phyloP scores from a whole-genome alignment of 2,797 vertebrate genomes.

The Neomorphus geoffroyi region DNA sequence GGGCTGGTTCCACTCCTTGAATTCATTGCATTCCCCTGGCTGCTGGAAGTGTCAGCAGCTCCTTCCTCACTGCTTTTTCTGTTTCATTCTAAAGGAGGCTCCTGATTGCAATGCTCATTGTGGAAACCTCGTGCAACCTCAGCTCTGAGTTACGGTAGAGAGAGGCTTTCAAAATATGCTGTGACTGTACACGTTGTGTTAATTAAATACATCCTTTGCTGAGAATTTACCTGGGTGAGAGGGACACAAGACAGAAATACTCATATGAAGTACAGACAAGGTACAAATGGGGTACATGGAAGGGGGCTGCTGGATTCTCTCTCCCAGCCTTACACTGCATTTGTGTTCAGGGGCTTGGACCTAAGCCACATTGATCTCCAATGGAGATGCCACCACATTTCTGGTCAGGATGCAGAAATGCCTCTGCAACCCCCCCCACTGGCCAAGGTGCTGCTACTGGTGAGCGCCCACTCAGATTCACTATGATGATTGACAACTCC shows the following conservation, averaged over 20 bases:
- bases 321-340: too few relatives aligned
- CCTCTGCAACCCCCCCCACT: too few relatives aligned
- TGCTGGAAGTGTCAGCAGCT: neutral
- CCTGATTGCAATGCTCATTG: neutral
- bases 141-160: neutral
- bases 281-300: accelerated
- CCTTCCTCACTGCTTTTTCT: neutral
- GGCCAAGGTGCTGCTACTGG: neutral
- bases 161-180: neutral
- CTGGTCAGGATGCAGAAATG: neutral
- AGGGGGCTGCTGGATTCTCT: neutral
- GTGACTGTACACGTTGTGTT: too few relatives aligned
- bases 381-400: neutral
- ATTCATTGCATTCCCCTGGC: neutral
- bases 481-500: too few relatives aligned
- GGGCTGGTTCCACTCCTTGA: neutral
- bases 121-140: neutral
- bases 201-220: neutral
- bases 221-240: neutral
- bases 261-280: neutral
- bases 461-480: too few relatives aligned
- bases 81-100: neutral
- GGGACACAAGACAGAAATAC: accelerated
- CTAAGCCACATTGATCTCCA: too few relatives aligned
- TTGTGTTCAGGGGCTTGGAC: neutral